Evolutionary conservation across 2,797 vertebrate genomes (phyloP).

Genomic region (Nothura maculosa): DNA sequence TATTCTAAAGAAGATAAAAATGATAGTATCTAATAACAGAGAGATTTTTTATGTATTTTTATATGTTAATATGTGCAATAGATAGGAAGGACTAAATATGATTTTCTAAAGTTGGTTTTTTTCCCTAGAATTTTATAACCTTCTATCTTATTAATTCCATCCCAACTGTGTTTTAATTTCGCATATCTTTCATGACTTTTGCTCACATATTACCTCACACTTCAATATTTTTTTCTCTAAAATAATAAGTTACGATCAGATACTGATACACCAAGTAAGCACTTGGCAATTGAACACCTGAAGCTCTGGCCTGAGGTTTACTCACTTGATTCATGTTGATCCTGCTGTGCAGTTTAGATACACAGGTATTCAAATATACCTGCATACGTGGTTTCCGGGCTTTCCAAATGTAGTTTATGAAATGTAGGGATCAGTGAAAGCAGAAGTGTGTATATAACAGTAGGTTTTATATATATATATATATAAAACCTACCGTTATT

Average conservation of each 20-base stretch:
- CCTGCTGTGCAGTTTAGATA: not conserved
- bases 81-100: not conserved
- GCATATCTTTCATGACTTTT: not conserved
- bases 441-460: no score
- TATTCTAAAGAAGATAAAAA: no score
- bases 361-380: rapidly evolving
- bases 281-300: not conserved
- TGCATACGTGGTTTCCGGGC: not conserved
- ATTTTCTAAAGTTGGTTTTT: not conserved
- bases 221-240: not conserved
- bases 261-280: not conserved
- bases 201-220: not conserved
- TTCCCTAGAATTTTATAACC: not conserved
- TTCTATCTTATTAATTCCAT: not conserved
- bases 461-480: no score
- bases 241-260: not conserved
- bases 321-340: rapidly evolving
- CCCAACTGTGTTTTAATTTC: not conserved
- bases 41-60: no score
- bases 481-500: not conserved
- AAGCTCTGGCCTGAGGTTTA: not conserved
- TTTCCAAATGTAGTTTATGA: not conserved
- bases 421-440: no score
- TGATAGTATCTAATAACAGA: no score
- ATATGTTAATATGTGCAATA: not conserved